Evolutionary conservation across 2,797 vertebrate genomes (phyloP).

Genomic region (Thaleichthys pacificus): DNA sequence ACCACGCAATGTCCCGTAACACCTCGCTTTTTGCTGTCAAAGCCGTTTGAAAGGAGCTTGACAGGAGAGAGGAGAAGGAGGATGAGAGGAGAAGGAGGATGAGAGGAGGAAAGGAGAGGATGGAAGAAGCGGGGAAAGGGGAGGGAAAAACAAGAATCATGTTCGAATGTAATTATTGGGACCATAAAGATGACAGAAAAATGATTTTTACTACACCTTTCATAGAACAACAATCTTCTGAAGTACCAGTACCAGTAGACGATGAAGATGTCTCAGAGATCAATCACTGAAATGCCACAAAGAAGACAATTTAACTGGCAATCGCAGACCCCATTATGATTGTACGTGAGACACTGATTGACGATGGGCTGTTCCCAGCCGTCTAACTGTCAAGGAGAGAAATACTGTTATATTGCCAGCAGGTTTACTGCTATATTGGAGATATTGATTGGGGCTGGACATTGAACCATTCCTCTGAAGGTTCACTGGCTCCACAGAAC

Average conservation of each 20-base stretch:
- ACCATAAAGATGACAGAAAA: neutral
- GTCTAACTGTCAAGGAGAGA: constrained; percentile 6
- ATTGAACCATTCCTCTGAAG: neutral
- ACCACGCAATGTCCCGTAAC: constrained; percentile 54
- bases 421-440: constrained; percentile 17
- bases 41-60: neutral
- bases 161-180: neutral
- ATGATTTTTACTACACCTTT: no score
- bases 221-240: no score
- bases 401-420: constrained; percentile 9
- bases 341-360: constrained; percentile 24
- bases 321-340: constrained; percentile 18
- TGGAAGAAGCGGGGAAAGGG: neutral
- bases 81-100: neutral
- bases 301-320: constrained; percentile 15
- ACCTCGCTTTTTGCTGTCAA: constrained; percentile 32
- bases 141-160: neutral
- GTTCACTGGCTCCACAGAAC: neutral
- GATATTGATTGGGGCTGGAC: neutral
- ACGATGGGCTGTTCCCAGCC: constrained; percentile 6
- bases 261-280: constrained; percentile 18
- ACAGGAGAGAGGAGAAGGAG: neutral
- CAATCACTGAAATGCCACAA: constrained; percentile 26
- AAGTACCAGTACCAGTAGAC: no score
- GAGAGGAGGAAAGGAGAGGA: neutral